Evolutionary conservation across 2,113 vertebrate genomes (phyloP), one percentile per base, ranked within the genome.

Genomic region (Scophthalmus maximus): DNA sequence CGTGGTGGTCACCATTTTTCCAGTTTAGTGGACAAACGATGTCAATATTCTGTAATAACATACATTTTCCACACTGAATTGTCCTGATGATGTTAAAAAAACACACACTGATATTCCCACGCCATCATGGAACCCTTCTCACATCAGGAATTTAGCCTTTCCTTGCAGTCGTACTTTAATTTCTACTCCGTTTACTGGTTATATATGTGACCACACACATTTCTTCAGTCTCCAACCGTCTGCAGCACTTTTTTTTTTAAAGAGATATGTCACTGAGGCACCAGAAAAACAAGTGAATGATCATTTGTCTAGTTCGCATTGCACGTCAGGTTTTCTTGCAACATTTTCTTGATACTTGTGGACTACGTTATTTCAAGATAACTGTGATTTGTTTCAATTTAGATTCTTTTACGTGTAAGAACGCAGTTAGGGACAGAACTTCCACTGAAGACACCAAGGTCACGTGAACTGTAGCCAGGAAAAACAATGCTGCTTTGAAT

Each of bases 121-220:
- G 42, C n/a, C 1, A 38, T 27, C 25, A n/a, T 52, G 58, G 79
- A 76, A 47, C n/a, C 40, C 26, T 34, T 58, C 53, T 49, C 65
- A 59, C 38, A 42, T 69, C 9, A 20, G 53, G 36, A 61, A 65
- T 75, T 50, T 40, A 42, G 66, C 9, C 42, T 60, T 22, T 46
- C 58, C 52, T 52, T 61, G 65, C 57, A 69, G 68, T 62, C 62
- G 38, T n/a, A 25, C 27, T 56, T 59, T 76, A 8, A 80, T 78
- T 80, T 71, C 27, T 8, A n/a, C 64, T 40, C 49, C 69, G 84
- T 78, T 85, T 51, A 22, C 68, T 73, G 67, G 20, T 62, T 38
- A 60, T n/a, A 75, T 66, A n/a, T 53, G 47, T 47, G 58, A 75
- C 75, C 65, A 72, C 58, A 51, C 36, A 80, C 40, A 82, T 64